phyloP scores from a whole-genome alignment of 1,140 invertebrate genomes.

The Zaprionus nigranus region DNA sequence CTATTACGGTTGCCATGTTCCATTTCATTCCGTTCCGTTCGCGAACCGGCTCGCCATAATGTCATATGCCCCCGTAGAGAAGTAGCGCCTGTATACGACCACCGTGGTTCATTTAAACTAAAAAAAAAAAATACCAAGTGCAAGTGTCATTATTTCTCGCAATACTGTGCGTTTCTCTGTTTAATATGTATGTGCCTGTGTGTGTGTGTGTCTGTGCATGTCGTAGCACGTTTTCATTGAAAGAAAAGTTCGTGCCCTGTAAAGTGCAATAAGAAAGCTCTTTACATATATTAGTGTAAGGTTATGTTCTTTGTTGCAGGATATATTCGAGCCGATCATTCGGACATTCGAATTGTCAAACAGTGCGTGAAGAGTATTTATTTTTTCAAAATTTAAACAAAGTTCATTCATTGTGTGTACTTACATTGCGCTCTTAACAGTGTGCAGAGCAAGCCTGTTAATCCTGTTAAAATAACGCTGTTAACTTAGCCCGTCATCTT shows the following conservation, averaged over 20 bases:
- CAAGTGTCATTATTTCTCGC: neutral
- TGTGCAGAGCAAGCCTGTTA: neutral
- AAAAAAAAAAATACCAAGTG: neutral
- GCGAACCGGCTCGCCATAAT: constrained; percentile 10
- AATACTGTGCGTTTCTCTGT: neutral
- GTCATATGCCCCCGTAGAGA: neutral
- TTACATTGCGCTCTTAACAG: constrained; percentile 1
- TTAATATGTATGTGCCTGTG: neutral
- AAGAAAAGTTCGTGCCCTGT: too few relatives aligned
- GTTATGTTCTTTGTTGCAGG: neutral
- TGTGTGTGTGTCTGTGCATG: neutral
- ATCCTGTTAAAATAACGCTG: neutral
- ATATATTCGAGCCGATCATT: neutral
- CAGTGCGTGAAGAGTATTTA: neutral
- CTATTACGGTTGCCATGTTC: neutral
- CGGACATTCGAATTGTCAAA: neutral
- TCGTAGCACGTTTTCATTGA: neutral
- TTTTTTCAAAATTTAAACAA: neutral
- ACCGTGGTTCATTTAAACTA: neutral
- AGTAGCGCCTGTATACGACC: neutral
- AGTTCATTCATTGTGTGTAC: neutral
- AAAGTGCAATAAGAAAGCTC: neutral
- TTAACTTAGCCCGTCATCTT: neutral
- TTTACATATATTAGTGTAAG: neutral
- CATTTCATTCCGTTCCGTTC: neutral